Evolutionary conservation across 2,888 invertebrate species (phyloP).

Genomic region (Hartigia nigra): DNA sequence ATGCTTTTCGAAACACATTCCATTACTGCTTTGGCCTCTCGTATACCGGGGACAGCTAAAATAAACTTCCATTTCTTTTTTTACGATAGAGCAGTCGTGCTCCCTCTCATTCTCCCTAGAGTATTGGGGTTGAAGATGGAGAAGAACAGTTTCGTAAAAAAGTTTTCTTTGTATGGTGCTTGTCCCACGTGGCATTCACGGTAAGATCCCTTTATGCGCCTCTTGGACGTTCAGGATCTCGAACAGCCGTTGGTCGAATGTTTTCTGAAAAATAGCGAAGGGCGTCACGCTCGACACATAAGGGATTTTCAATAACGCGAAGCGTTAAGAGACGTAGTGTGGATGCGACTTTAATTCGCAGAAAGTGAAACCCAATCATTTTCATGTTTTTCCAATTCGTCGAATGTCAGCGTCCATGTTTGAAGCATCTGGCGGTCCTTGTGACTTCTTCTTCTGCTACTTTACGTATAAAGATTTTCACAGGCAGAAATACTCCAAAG

Average conservation of each 20-base stretch:
- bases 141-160: slow-evolving; percentile 21
- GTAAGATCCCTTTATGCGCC: slow-evolving; percentile 1
- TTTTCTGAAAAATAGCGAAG: background rate
- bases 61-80: slow-evolving; percentile 1
- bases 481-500: background rate
- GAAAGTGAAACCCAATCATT: slow-evolving; percentile 32
- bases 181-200: background rate
- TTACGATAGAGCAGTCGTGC: slow-evolving; percentile 2
- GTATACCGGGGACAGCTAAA: background rate
- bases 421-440: background rate
- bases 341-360: background rate
- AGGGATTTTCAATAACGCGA: background rate
- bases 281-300: background rate
- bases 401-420: background rate
- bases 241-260: background rate
- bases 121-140: background rate
- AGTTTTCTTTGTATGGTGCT: slow-evolving; percentile 45
- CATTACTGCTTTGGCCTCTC: slow-evolving; percentile 23
- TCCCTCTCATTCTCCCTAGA: background rate
- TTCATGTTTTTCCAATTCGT: slow-evolving; percentile 31
- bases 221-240: background rate
- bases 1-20: slow-evolving; percentile 40
- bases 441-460: background rate
- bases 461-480: background rate
- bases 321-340: background rate